Conservation (phyloP, 2,797 vertebrate genomes). For the Glyptemys insculpta region DNA sequence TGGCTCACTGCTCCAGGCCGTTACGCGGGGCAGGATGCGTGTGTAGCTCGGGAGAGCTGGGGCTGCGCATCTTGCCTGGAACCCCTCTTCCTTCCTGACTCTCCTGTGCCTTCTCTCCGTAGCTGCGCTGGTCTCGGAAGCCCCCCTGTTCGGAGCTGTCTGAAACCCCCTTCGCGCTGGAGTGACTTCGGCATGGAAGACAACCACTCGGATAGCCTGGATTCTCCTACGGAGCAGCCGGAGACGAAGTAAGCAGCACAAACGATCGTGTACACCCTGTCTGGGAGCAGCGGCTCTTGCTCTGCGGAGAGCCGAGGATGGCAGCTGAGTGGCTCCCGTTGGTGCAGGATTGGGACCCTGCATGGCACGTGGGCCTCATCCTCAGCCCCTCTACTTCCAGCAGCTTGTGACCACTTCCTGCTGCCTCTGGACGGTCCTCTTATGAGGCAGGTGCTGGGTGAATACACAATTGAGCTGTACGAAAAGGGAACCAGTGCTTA, state of each 20-base stretch:
- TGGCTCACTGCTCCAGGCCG: background rate
- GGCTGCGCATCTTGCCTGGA: rapidly evolving
- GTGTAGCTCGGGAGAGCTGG: background rate
- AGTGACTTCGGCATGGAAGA: constrained; percentile 24
- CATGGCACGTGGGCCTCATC: rapidly evolving
- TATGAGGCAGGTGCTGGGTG: background rate
- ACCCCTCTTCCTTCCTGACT: background rate
- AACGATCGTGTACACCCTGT: background rate
- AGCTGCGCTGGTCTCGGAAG: constrained; percentile 6
- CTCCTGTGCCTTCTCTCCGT: background rate
- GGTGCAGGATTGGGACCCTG: background rate
- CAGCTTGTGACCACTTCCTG: background rate
- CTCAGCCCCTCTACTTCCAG: background rate
- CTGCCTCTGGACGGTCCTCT: background rate
- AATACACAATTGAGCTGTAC: background rate
- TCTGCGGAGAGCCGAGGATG: background rate
- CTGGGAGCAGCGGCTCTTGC: background rate
- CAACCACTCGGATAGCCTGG: background rate
- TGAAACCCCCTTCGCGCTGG: constrained; percentile 12
- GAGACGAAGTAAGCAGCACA: background rate
- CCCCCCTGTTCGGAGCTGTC: background rate
- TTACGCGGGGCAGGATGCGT: background rate
- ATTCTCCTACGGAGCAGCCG: background rate
- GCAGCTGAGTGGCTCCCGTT: rapidly evolving
- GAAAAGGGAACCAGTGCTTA: background rate